Base-by-base conservation (phyloP, 1,140 invertebrate genomes). In the Hypsibius dujardini region DNA sequence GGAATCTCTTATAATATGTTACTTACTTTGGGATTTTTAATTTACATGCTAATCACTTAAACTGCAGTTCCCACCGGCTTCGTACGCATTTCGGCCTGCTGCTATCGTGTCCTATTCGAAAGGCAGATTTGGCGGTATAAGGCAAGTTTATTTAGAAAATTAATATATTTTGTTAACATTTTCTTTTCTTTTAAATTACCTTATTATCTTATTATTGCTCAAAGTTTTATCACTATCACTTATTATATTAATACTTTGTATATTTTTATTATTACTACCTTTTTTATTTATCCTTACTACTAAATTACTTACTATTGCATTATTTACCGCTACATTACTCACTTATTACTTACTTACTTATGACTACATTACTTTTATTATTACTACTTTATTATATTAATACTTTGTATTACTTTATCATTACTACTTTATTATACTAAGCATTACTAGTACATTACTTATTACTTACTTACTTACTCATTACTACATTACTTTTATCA, bases 71-170 rank as follows among this genome's bases (percentile, higher is more conserved):
- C 62, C 62, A 7, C 12, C 12, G 12, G 12, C 45, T 12, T 15
- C 12, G 3, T 67, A 67, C 42, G 62, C 62, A 7, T 67, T 15
- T 42, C 62, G 62, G 7, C 62, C 62, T 12, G 62, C 12, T 15
- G 62, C 62, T 42, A 67, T 67, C 62, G 62, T 67, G 3, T 15
- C 12, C 7, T 67, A 67, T 42, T 67, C 62, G 3, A 67, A 67
- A 42, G 62, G 62, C n/a, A 7, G n/a, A 12, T 56, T n/a, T 12
- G n/a, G 50, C 7, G n/a, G 50, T 12, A 56, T 12, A 56, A 56
- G 7, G n/a, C 50, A 7, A 56, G 50, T n/a, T 12, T n/a, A 56
- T 12, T 56, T 12, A 56, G 50, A 56, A 56, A 56, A 56, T 56
- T 56, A 12, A 7, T 7, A n/a, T n/a, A 12, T 56, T 56, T 56